A percentile compares a stretch with the other conserved stretches of the same genome.
Evolutionary conservation across 2,888 invertebrate genomes (phyloP).

Genomic region (Mythimna lalbum): DNA sequence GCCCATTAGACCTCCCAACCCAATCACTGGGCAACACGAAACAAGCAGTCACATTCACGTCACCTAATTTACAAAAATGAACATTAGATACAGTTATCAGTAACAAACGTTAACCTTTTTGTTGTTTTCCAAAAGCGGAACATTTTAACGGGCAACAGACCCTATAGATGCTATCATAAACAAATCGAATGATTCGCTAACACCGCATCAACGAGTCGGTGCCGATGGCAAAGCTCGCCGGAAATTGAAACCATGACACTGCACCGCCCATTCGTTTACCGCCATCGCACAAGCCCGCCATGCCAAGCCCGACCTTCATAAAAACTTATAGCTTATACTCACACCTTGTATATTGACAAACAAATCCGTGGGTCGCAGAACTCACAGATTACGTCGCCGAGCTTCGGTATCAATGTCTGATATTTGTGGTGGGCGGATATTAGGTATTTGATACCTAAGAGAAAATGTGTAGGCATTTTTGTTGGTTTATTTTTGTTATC

Average conservation of each 20-base stretch:
- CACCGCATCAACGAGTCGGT: constrained; percentile 51
- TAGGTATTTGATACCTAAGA: constrained; percentile 37
- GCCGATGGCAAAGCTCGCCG: constrained; percentile 66
- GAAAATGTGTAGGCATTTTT: constrained; percentile 18
- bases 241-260: constrained; percentile 79
- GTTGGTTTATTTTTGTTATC: constrained; percentile 5
- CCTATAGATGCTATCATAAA: constrained; percentile 49
- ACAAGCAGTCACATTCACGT: not conserved
- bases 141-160: constrained; percentile 15
- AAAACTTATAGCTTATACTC: constrained; percentile 53
- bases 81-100: not conserved
- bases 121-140: constrained; percentile 8
- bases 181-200: constrained; percentile 61
- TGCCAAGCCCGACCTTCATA: constrained; percentile 55
- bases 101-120: constrained; percentile 21
- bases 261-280: constrained; percentile 60
- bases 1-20: too few relatives aligned
- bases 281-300: constrained; percentile 16
- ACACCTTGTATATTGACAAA: constrained; percentile 54
- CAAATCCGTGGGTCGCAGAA: constrained; percentile 41
- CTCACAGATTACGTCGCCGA: constrained; percentile 37
- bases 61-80: too few relatives aligned
- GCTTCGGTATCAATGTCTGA: constrained; percentile 38
- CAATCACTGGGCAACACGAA: too few relatives aligned
- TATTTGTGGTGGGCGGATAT: constrained; percentile 47